Evolutionary conservation across 2,888 invertebrate genomes (phyloP).

Genomic region (Cantharis flavilabris): DNA sequence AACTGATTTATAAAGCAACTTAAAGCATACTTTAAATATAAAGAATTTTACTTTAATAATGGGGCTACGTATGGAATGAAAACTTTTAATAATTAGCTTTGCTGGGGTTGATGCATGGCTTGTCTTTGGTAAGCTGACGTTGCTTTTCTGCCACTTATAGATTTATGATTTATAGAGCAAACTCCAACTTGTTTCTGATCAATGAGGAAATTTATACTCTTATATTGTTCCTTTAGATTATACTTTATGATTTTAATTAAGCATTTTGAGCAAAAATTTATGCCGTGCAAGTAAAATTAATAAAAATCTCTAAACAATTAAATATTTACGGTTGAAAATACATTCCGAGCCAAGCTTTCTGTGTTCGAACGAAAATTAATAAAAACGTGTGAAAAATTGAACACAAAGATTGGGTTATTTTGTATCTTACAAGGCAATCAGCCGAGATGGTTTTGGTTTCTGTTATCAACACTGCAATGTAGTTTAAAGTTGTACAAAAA

Average conservation of each 20-base stretch:
- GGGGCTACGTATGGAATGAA: slow-evolving; percentile 31
- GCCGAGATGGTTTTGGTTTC: slow-evolving; percentile 29
- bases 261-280: neutral
- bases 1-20: slow-evolving; percentile 35
- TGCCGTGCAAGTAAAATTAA: neutral
- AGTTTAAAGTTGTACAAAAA: slow-evolving; percentile 30
- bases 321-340: neutral
- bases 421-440: slow-evolving; percentile 38
- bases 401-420: slow-evolving; percentile 38
- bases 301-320: neutral
- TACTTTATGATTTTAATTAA: neutral
- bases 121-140: slow-evolving; percentile 30
- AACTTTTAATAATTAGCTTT: slow-evolving; percentile 41
- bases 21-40: slow-evolving; percentile 31
- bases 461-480: neutral
- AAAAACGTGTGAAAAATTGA: slow-evolving; percentile 25
- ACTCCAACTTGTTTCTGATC: slow-evolving; percentile 40
- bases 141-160: slow-evolving; percentile 25
- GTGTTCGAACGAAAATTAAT: neutral
- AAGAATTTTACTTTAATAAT: slow-evolving; percentile 38
- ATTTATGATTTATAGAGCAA: slow-evolving; percentile 35
- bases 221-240: neutral
- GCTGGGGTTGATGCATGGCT: slow-evolving; percentile 36
- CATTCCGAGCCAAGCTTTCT: too few relatives aligned
- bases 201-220: neutral